phyloP scores from a whole-genome alignment of 2,888 invertebrate genomes.

The Spodoptera picta region DNA sequence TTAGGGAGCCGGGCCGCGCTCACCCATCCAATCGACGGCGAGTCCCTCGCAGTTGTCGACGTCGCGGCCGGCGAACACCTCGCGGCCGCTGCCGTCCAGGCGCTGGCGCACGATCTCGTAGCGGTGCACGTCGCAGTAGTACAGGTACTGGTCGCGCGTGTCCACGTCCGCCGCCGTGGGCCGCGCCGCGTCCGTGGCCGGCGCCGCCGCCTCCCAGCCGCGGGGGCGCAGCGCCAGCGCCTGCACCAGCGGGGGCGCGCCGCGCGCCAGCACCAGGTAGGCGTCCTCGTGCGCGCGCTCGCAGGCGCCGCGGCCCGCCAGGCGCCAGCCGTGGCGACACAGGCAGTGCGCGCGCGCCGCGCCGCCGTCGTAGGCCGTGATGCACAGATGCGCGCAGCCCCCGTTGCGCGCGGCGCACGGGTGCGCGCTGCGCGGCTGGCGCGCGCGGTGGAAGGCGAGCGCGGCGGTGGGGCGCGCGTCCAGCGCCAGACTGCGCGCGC shows the following conservation, averaged over 20 bases:
- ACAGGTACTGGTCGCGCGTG: slow-evolving; percentile 88
- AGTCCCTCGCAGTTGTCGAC: slow-evolving; percentile 92
- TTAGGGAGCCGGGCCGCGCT: slow-evolving; percentile 20
- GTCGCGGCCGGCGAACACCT: slow-evolving; percentile 88
- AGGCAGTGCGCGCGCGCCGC: slow-evolving; percentile 89
- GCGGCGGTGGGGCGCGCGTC: slow-evolving; percentile 90
- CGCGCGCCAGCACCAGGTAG: slow-evolving; percentile 88
- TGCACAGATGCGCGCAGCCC: slow-evolving; percentile 93
- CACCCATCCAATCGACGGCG: slow-evolving; percentile 95
- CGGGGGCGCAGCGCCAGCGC: slow-evolving; percentile 86
- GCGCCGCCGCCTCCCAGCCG: slow-evolving; percentile 89
- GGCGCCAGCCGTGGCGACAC: slow-evolving; percentile 92
- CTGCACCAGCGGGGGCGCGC: slow-evolving; percentile 91
- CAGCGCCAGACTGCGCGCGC: slow-evolving; percentile 90
- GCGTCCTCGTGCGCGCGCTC: slow-evolving; percentile 85
- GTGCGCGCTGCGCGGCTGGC: slow-evolving; percentile 38
- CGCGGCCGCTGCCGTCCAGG: slow-evolving; percentile 88
- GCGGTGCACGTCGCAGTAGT: slow-evolving; percentile 89
- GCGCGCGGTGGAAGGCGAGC: slow-evolving; percentile 43
- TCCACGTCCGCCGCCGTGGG: slow-evolving; percentile 92
- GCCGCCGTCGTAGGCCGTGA: slow-evolving; percentile 87
- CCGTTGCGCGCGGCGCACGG: slow-evolving; percentile 90
- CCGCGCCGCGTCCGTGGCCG: slow-evolving; percentile 90
- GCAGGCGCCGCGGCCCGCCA: slow-evolving; percentile 18
- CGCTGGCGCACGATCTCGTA: slow-evolving; percentile 90